These are phyloP conservation scores for Myotis daubentonii DNA, from an alignment of 2,797 vertebrate genomes.

Conservation along the genomic window DNA sequence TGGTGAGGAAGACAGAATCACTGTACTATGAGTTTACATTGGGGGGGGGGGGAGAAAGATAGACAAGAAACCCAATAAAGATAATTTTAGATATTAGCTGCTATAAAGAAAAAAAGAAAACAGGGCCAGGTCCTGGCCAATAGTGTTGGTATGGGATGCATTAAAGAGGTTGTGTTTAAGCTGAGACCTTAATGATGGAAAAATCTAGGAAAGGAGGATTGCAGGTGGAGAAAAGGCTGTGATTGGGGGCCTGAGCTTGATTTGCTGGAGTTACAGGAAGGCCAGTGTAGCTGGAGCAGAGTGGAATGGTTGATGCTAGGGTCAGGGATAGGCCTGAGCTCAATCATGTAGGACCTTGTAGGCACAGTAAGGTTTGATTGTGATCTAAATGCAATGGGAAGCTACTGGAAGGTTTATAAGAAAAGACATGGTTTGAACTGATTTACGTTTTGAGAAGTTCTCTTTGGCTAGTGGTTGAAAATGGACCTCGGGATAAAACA, in stretches of 20 bases:
- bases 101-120: conserved; percentile 14
- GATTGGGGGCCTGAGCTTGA: not conserved
- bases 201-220: not conserved
- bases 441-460: not conserved
- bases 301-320: not conserved
- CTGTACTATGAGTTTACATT: not conserved
- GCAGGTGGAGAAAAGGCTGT: not conserved
- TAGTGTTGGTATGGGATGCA: not conserved
- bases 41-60: not conserved
- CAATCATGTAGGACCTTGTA: not conserved
- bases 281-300: not conserved
- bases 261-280: not conserved
- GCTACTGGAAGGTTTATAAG: not conserved
- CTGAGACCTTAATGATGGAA: conserved; percentile 11
- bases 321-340: not conserved
- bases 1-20: not conserved
- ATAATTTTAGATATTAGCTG: not conserved
- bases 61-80: conserved; percentile 10
- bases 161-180: not conserved
- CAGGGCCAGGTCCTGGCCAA: not conserved
- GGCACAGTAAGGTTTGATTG: not conserved
- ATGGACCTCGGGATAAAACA: not conserved
- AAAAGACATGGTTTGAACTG: not conserved
- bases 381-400: not conserved
- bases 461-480: not conserved